A percentile compares a stretch with the other conserved stretches of the same genome.
Evolutionary conservation across 2,113 vertebrate species (phyloP).

Genomic region (Eulacestoma nigropectus): DNA sequence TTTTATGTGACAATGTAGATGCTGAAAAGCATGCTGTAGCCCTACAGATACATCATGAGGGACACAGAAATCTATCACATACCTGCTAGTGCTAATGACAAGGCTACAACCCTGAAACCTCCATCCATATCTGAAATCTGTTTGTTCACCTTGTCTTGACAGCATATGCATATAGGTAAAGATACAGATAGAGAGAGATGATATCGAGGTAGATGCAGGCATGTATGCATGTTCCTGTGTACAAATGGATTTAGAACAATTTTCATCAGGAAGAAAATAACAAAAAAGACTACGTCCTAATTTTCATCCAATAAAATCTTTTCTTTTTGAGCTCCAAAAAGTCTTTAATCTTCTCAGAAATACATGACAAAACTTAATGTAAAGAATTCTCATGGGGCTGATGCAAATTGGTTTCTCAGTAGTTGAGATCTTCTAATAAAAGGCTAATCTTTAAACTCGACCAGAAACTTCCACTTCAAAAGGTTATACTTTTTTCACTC

Average conservation of each 20-base stretch:
- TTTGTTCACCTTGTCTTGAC: neutral
- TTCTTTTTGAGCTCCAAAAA: neutral
- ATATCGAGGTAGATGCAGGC: neutral
- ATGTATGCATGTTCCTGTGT: neutral
- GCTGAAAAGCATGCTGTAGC: neutral
- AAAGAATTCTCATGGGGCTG: neutral
- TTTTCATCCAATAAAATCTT: neutral
- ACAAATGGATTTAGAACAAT: neutral
- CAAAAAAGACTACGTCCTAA: neutral
- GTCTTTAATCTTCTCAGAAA: conserved; percentile 14
- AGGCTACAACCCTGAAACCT: neutral
- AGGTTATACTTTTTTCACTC: neutral
- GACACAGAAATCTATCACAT: neutral
- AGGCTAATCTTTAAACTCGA: neutral
- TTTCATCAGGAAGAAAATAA: neutral
- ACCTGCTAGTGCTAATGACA: neutral
- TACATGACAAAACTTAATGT: neutral
- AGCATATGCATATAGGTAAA: neutral
- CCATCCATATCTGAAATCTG: neutral
- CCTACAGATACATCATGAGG: neutral
- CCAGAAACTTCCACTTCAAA: conserved; percentile 3
- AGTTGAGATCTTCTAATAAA: neutral
- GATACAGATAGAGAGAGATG: neutral
- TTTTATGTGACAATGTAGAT: neutral
- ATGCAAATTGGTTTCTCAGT: neutral